Conservation (phyloP, 2,113 vertebrate species). For the Salminus brasiliensis region DNA sequence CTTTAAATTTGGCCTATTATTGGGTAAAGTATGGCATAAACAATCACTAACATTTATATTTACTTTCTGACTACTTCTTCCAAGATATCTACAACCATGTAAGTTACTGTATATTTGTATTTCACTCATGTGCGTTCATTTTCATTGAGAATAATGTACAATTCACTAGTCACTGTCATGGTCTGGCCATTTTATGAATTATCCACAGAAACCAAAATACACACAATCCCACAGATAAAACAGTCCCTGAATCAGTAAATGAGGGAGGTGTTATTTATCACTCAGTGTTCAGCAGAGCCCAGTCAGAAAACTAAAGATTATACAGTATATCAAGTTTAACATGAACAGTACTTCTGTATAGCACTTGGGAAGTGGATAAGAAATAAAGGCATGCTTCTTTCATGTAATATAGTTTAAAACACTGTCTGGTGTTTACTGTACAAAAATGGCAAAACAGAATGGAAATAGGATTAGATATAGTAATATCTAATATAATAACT, state of each 20-base stretch:
- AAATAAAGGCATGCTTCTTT: constrained; percentile 8
- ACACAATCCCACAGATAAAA: constrained; percentile 5
- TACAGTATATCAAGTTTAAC: neutral
- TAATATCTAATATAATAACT: neutral
- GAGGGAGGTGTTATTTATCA: constrained; percentile 6
- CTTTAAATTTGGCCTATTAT: neutral
- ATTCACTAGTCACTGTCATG: neutral
- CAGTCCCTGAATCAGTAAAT: constrained; percentile 37
- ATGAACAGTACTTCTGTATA: constrained; percentile 9
- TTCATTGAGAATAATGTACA: neutral
- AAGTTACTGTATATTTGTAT: too few species aligned
- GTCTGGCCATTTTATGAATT: constrained; percentile 7
- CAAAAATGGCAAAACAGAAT: neutral
- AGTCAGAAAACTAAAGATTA: neutral
- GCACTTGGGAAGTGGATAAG: neutral
- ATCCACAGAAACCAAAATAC: neutral
- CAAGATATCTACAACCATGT: neutral
- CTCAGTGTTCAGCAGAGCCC: constrained; percentile 19
- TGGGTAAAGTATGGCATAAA: neutral
- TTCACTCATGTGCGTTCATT: neutral
- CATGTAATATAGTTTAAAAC: constrained; percentile 6
- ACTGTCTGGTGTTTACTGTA: constrained; percentile 40
- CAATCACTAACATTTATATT: neutral
- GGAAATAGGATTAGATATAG: neutral
- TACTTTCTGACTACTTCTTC: neutral